These are phyloP conservation scores for Telmatochromis bifrenatus DNA, from an alignment of 2,113 vertebrate species.

Conservation along the genomic window DNA sequence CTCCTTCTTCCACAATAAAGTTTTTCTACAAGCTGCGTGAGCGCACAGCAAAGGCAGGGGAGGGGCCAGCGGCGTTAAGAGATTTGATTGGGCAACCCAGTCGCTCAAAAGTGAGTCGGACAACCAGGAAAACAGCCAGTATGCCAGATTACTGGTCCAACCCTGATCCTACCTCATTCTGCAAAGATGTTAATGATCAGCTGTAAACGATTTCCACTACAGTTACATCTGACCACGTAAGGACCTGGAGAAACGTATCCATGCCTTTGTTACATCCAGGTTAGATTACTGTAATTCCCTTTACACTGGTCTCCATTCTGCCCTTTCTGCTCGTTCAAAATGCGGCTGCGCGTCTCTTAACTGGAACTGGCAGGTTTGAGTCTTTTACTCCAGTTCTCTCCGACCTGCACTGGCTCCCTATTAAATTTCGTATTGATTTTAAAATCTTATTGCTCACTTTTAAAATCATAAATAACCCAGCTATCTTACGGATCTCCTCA, in stretches of 20 bases:
- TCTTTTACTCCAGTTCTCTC: accelerated
- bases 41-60: neutral
- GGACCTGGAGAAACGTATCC: no score
- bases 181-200: neutral
- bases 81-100: neutral
- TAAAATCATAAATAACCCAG: no score
- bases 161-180: neutral
- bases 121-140: neutral
- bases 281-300: no score
- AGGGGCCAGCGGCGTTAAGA: neutral
- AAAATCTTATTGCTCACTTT: no score
- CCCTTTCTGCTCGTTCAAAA: no score
- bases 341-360: no score
- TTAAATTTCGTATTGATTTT: no score
- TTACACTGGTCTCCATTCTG: no score
- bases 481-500: no score
- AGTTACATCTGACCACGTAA: neutral
- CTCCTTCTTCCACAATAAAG: accelerated
- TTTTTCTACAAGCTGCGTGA: accelerated
- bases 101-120: accelerated
- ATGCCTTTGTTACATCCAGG: accelerated
- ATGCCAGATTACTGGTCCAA: neutral
- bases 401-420: accelerated
- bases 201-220: accelerated
- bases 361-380: no score